Conservation (phyloP, 2,888 invertebrate species). For the Lymantria dispar region DNA sequence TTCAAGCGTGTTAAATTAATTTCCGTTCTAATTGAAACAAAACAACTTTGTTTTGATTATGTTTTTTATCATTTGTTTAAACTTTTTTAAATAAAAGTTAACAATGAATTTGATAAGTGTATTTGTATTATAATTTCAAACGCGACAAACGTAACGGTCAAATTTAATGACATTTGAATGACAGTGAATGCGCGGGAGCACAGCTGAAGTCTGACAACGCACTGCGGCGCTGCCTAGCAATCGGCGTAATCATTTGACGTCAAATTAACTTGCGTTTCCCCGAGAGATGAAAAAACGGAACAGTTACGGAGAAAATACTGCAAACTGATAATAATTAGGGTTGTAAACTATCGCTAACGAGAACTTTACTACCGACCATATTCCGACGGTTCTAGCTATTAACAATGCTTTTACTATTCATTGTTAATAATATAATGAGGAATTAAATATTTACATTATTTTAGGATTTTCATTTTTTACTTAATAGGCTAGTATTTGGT, state of each 20-base stretch:
- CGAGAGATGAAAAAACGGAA: constrained; percentile 71
- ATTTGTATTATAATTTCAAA: not conserved
- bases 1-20: constrained; percentile 48
- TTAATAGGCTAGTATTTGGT: too few species aligned
- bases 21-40: constrained; percentile 30
- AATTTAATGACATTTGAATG: constrained; percentile 13
- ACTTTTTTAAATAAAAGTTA: constrained; percentile 71
- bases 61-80: constrained; percentile 50
- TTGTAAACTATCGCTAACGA: constrained; percentile 47
- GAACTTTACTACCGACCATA: not conserved
- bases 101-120: constrained; percentile 48
- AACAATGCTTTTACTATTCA: too few species aligned
- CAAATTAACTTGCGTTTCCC: constrained; percentile 73
- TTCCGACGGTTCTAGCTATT: too few species aligned
- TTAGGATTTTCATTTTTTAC: too few species aligned
- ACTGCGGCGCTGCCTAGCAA: constrained; percentile 57
- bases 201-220: constrained; percentile 50
- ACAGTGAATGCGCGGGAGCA: constrained; percentile 48
- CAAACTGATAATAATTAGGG: constrained; percentile 66
- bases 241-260: constrained; percentile 63
- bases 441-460: too few species aligned
- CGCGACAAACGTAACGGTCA: constrained; percentile 39
- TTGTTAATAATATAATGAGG: too few species aligned
- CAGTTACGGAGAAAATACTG: constrained; percentile 66
- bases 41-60: constrained; percentile 9